Base-by-base conservation (phyloP, 2,888 invertebrate genomes). In the Camptogramma bilineatum region DNA sequence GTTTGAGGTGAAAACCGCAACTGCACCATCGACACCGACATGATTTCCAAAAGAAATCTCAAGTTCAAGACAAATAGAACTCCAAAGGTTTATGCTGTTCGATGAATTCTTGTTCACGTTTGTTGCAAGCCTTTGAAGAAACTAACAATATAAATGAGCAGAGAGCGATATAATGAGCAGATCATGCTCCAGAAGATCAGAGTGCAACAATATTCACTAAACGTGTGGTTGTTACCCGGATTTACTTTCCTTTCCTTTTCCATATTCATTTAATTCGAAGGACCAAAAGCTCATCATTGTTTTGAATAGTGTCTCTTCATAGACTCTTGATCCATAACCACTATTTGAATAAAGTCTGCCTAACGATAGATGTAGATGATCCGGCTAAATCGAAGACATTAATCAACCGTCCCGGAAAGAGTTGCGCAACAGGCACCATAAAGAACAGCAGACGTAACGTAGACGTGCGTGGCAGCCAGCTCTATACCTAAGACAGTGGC, bases 1-100 rank as follows among this genome's bases (percentile, higher is more conserved):
- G 57, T 64, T 59, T 63, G 65, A 68, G 71, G 69, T 69, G 69
- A 66, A 76, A 80, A 79, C 77, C 79, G 62, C 80, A 74, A 76
- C 68, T 71, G 62, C 64, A 63, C 60, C 68, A 50, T 69, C 63
- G 64, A 52, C 64, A 63, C 53, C 68, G 68, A 66, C 65, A 66
- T 65, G 67, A 73, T 81, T 82, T 77, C 76, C 72, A 75, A 82
- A 79, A 80, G 78, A 82, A 83, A 84, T 72, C 75, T 78, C 80
- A 82, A 83, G 82, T 85, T 83, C 80, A 81, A 75, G 80, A 74
- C 64, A 75, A 77, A 31, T 21, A 48, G 47, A 16, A 47, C 28
- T 50, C 46, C 5, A 62, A 59, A 50, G 17, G 2, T 52, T 50
- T 21, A 24, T 34, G 34, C 47, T 24, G 39, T n/a, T 24, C 9